Conservation (phyloP, 1,140 invertebrate species). For the Trichonephila inaurata region DNA sequence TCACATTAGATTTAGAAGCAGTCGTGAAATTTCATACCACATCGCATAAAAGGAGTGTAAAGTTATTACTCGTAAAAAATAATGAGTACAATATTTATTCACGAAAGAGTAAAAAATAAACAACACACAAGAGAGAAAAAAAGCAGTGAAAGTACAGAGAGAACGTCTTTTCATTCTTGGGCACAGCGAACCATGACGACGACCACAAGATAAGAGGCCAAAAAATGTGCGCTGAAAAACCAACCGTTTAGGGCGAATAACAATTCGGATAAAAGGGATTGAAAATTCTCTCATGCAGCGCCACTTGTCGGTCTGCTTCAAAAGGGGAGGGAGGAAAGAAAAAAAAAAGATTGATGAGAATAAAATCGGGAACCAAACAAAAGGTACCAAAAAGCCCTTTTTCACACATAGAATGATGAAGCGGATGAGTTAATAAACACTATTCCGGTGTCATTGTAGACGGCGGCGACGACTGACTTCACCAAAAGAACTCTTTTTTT, state of each 20-base stretch:
- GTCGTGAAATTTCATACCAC: constrained; percentile 11
- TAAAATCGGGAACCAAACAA: constrained; percentile 24
- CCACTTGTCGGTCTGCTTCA: constrained; percentile 11
- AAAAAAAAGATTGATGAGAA: constrained; percentile 35
- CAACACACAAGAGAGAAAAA: neutral
- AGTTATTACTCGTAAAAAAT: constrained; percentile 32
- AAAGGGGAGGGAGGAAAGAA: too few species aligned
- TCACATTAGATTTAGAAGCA: neutral
- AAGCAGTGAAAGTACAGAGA: neutral
- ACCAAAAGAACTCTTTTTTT: neutral
- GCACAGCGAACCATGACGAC: constrained; percentile 1
- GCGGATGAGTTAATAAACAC: constrained; percentile 28
- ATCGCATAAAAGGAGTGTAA: neutral
- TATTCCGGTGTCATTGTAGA: neutral
- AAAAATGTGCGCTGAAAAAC: neutral
- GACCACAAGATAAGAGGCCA: neutral
- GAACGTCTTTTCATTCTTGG: neutral
- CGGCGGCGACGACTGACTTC: neutral
- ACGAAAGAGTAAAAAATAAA: neutral
- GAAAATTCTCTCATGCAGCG: neutral
- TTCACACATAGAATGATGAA: constrained; percentile 13
- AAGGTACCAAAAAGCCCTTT: neutral
- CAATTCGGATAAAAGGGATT: constrained; percentile 6
- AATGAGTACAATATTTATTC: constrained; percentile 27
- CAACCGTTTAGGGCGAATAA: constrained; percentile 27